A percentile compares a stretch with the other conserved stretches of the same genome.
These are phyloP conservation scores for Suillia variegata DNA, from an alignment of 2,888 invertebrate species.

Conservation along the genomic window DNA sequence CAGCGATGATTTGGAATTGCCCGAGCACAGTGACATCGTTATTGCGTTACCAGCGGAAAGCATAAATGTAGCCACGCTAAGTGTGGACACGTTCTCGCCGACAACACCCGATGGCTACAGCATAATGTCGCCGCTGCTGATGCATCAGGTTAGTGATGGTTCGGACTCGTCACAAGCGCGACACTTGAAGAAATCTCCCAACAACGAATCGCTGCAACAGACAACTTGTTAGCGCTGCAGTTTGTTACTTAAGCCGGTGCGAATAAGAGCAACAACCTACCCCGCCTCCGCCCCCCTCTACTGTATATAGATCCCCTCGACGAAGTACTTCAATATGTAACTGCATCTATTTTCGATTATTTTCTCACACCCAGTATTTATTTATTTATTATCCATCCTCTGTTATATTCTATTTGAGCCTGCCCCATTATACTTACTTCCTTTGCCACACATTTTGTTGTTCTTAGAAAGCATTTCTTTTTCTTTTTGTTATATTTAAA, in stretches of 20 bases:
- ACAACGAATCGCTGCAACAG: slow-evolving; percentile 21
- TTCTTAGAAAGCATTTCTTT: too few relatives aligned
- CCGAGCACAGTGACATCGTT: neutral
- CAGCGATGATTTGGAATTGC: slow-evolving; percentile 17
- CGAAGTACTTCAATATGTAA: neutral
- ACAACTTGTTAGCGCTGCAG: slow-evolving; percentile 22
- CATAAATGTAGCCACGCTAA: neutral
- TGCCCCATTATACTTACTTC: too few relatives aligned
- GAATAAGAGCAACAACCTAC: neutral
- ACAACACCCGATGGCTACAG: slow-evolving; percentile 51
- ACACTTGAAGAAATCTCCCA: slow-evolving; percentile 12
- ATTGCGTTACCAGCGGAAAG: slow-evolving; percentile 5
- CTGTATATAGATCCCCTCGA: neutral
- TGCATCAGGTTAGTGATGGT: slow-evolving; percentile 25
- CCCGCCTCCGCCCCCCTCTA: neutral
- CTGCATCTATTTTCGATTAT: too few relatives aligned
- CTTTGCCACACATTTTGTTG: too few relatives aligned
- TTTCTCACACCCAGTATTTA: too few relatives aligned
- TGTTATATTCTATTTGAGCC: too few relatives aligned
- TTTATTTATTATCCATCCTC: too few relatives aligned
- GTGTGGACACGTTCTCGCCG: slow-evolving; percentile 28
- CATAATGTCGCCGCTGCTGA: slow-evolving; percentile 48
- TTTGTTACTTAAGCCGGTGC: neutral
- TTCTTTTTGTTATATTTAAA: too few relatives aligned
- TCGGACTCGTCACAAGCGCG: slow-evolving; percentile 21